Base-by-base conservation (phyloP, 2,888 invertebrate genomes). In the Trachelus troglodyta region DNA sequence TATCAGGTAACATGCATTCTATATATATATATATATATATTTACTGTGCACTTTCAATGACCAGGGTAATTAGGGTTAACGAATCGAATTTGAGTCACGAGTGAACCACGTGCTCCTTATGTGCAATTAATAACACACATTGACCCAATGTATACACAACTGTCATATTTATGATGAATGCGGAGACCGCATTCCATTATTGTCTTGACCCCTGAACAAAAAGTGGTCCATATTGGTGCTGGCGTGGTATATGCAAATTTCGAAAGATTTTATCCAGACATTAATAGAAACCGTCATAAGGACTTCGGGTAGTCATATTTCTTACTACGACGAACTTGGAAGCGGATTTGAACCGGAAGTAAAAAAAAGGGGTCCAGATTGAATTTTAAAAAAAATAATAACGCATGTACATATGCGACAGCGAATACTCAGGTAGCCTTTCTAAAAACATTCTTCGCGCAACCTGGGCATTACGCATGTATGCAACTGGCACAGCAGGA, bases 251-350 rank as follows among this genome's bases (percentile, higher is more conserved):
- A 77, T 75, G 75, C 37, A 77, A 77, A 77, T 77, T 77, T 75
- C 69, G 69, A 69, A 71, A 31, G 77, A 77, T 77, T 77, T 77
- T 75, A 77, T 77, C 77, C 75, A 15, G 34, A 69, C 77, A 37
- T 37, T 40, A 33, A 71, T 71, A 71, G 56, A 56, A 23, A 56
- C 56, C 56, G 56, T 56, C 56, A 23, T 15, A 9, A 1, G 2
- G 56, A 56, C 56, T 23, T 9, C 23, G 56, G 23, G 0, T 15
- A 23, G 56, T 56, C 56, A 56, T 56, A 56, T 56, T 23, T 56
- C 56, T 56, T 56, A 56, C 56, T 23, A 23, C 23, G 56, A 56
- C 56, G 56, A 23, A 23, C 56, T 56, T 56, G 23, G 56, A 23
- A 56, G 56, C 23, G 56, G 56, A 56, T 56, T 56, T 56, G 15